Evolutionary conservation across 2,797 vertebrate genomes (phyloP).

Genomic region (Emys orbicularis): DNA sequence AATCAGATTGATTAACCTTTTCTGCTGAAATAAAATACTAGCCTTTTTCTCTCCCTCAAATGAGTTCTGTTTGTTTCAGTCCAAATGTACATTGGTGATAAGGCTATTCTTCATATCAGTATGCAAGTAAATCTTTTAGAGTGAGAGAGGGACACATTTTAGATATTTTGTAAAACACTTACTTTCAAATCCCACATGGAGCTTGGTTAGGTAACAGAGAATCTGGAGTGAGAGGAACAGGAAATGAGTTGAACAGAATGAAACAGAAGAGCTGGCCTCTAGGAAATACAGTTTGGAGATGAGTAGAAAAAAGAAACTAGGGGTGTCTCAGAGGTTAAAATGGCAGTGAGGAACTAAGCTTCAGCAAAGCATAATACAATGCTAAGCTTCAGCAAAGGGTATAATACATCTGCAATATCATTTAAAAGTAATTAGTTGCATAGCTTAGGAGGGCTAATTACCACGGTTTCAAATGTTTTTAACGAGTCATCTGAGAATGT

Average conservation of each 20-base stretch:
- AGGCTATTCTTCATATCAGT: background rate
- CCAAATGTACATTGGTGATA: background rate
- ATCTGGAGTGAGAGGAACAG: background rate
- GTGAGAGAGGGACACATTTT: background rate
- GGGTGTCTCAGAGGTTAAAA: background rate
- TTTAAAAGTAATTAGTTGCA: background rate
- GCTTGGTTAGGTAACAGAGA: background rate
- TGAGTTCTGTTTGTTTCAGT: background rate
- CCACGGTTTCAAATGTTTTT: background rate
- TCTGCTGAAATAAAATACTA: background rate
- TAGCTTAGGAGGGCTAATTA: background rate
- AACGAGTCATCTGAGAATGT: background rate
- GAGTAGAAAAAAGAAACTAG: background rate
- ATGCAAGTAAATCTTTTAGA: background rate
- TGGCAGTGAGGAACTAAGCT: background rate
- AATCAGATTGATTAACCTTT: background rate
- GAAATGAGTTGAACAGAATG: background rate
- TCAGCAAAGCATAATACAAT: background rate
- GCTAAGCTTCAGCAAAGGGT: background rate
- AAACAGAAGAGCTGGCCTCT: background rate
- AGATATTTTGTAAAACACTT: background rate
- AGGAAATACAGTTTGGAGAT: background rate
- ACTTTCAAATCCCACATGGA: background rate
- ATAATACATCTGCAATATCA: background rate
- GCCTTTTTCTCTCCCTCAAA: background rate